Evolutionary conservation across 2,797 vertebrate genomes (phyloP).

Genomic region (Varecia variegata): DNA sequence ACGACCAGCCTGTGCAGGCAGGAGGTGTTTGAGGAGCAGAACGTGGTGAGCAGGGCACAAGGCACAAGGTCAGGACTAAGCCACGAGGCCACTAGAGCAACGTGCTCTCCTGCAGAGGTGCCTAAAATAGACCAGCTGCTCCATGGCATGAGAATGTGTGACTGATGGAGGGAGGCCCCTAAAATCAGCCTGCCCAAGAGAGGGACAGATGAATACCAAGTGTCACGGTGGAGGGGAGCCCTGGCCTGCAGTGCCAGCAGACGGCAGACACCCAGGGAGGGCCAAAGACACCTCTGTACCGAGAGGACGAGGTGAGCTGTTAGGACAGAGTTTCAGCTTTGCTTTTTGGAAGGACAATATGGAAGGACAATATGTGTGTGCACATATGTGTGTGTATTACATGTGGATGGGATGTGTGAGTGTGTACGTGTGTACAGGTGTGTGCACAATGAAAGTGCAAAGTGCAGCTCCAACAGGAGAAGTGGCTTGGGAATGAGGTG

Average conservation of each 20-base stretch:
- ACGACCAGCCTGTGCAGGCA: rapidly evolving
- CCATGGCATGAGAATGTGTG: rapidly evolving
- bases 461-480: neutral
- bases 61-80: no score
- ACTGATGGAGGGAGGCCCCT: no score
- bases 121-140: rapidly evolving
- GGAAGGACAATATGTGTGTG: no score
- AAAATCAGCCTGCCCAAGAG: neutral
- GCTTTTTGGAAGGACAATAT: neutral
- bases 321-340: neutral
- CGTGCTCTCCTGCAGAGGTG: rapidly evolving
- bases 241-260: neutral
- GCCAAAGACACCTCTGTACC: neutral
- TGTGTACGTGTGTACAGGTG: neutral
- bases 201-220: no score
- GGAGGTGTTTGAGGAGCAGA: neutral
- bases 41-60: rapidly evolving
- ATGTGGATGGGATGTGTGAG: no score
- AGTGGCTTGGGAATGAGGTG: rapidly evolving
- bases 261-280: no score
- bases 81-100: neutral
- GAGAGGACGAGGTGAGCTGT: neutral
- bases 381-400: rapidly evolving
- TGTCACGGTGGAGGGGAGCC: rapidly evolving
- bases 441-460: neutral